phyloP scores from a whole-genome alignment of 2,113 vertebrate genomes.

The Arizona elegans region DNA sequence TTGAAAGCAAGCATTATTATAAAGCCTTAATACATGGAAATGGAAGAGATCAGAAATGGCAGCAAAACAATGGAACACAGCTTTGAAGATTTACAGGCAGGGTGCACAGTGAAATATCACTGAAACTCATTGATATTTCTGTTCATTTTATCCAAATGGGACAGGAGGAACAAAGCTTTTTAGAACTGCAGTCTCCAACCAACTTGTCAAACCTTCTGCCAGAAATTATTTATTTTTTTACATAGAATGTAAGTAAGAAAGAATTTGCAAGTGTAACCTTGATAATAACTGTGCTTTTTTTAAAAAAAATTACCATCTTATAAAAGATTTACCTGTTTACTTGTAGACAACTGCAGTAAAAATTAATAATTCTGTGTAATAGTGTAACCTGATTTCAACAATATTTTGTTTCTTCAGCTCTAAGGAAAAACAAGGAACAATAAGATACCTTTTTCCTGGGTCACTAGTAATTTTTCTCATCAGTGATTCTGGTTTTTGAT shows the following conservation, averaged over 20 bases:
- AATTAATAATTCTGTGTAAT: neutral
- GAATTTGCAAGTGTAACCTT: neutral
- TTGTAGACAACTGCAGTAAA: neutral
- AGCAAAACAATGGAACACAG: neutral
- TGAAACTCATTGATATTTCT: neutral
- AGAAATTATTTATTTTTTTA: neutral
- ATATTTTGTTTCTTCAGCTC: neutral
- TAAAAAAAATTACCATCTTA: neutral
- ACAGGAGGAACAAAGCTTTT: neutral
- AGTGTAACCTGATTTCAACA: neutral
- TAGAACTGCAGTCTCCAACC: neutral
- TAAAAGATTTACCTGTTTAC: neutral
- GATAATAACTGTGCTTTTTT: neutral
- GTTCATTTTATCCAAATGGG: neutral
- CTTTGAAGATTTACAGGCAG: neutral
- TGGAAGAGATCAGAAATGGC: neutral
- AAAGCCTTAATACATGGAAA: neutral
- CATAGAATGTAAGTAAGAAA: neutral
- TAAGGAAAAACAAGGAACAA: neutral
- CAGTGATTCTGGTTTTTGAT: neutral
- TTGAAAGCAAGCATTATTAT: neutral
- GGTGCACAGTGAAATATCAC: neutral
- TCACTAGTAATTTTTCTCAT: neutral
- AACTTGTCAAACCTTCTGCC: neutral
- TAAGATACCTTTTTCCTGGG: neutral